Percentiles rank a stretch among this genome's conserved stretches.
phyloP scores from a whole-genome alignment of 2,888 invertebrate genomes.

The Pheosia gnoma region DNA sequence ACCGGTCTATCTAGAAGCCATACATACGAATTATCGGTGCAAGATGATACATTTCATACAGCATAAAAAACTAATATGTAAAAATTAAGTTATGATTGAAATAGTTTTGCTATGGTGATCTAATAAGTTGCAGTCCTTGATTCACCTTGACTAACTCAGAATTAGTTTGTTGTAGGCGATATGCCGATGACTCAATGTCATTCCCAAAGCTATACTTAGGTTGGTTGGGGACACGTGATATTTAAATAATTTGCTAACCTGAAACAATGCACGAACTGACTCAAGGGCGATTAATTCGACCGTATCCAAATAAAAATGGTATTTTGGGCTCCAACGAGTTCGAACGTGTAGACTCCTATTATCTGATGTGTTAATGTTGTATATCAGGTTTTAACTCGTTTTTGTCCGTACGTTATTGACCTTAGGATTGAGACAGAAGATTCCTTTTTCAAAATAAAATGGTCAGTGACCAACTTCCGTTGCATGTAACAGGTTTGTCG shows the following conservation, averaged over 20 bases:
- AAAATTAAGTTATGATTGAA: constrained; percentile 4
- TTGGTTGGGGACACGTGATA: background rate
- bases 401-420: too few species aligned
- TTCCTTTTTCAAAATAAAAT: too few species aligned
- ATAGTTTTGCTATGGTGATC: constrained; percentile 19
- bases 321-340: background rate
- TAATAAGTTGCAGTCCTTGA: constrained; percentile 52
- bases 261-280: background rate
- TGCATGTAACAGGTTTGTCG: too few species aligned
- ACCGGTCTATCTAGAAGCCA: too few species aligned
- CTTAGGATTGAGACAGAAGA: background rate
- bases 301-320: background rate
- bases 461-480: too few species aligned
- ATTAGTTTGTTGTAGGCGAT: constrained; percentile 23
- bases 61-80: background rate
- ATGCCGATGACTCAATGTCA: constrained; percentile 38
- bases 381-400: background rate
- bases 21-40: too few species aligned
- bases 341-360: background rate
- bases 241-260: background rate
- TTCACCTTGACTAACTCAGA: constrained; percentile 49
- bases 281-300: background rate
- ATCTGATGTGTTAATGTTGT: background rate
- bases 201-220: constrained; percentile 3
- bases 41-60: too few species aligned